Evolutionary conservation across 35 echinoderm and acorn worm genomes (phyloP).

Genomic region (Diadema setosum): DNA sequence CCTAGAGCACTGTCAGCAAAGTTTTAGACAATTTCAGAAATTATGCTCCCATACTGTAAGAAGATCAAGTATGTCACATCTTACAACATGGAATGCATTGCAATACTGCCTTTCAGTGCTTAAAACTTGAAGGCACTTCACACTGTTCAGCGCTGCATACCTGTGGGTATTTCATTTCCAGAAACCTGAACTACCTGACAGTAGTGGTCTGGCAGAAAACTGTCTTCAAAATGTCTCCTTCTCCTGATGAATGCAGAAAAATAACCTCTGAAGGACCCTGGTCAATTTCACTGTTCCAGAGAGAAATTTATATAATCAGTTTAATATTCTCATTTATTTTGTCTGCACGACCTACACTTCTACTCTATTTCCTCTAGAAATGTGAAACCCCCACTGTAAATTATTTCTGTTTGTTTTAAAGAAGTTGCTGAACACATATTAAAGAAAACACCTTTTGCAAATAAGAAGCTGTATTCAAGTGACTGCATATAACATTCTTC

Average conservation of each 20-base stretch:
- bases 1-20: too few species aligned
- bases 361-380: background rate
- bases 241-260: background rate
- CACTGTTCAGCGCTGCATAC: background rate
- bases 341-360: background rate
- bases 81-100: too few species aligned
- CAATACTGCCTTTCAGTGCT: too few species aligned
- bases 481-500: too few species aligned
- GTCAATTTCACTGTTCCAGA: background rate
- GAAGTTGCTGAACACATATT: background rate
- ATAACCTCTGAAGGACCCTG: background rate
- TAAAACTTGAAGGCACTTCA: background rate
- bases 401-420: background rate
- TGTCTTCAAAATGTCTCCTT: conserved; percentile 4
- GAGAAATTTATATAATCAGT: background rate
- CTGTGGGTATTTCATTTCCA: background rate
- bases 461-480: too few species aligned
- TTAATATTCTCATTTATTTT: background rate
- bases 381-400: background rate
- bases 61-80: too few species aligned
- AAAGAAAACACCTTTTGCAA: background rate
- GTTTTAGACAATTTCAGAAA: too few species aligned
- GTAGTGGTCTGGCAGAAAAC: too few species aligned
- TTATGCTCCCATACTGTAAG: too few species aligned
- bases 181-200: background rate